A percentile compares a stretch with the other conserved stretches of the same genome.
Conservation (phyloP, 2,797 vertebrate species). For the Pipistrellus pygmaeus region DNA sequence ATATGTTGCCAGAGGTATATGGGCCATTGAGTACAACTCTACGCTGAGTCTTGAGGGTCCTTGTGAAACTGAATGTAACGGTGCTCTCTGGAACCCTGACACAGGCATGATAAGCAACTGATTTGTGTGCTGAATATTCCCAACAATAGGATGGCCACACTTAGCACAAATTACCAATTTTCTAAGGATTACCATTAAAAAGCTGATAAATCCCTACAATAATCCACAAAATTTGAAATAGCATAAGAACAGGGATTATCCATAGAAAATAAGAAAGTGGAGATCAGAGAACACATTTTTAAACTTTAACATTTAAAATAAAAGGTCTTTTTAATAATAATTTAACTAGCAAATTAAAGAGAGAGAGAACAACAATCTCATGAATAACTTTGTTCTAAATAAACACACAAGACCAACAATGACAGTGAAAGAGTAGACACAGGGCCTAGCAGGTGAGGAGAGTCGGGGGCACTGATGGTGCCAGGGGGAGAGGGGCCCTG, state of each 20-base stretch:
- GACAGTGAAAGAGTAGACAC: neutral
- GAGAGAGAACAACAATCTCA: neutral
- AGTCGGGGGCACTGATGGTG: accelerated
- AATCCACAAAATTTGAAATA: neutral
- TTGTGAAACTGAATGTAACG: neutral
- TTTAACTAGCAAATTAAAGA: neutral
- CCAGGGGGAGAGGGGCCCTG: neutral
- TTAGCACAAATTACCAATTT: neutral
- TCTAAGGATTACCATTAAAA: neutral
- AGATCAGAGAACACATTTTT: neutral
- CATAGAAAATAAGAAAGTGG: neutral
- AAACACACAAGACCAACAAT: neutral
- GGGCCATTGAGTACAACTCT: neutral
- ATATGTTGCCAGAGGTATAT: neutral
- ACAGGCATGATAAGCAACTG: neutral
- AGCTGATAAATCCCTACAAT: neutral
- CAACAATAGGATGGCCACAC: neutral
- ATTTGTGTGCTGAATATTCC: neutral
- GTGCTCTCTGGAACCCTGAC: neutral
- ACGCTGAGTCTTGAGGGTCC: no score
- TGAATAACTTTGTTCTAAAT: neutral
- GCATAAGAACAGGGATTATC: neutral
- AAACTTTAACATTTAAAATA: neutral
- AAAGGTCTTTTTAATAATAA: neutral
- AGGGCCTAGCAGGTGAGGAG: neutral